Base-by-base conservation (phyloP, 2,113 vertebrate genomes). In the Holacanthus passer region DNA sequence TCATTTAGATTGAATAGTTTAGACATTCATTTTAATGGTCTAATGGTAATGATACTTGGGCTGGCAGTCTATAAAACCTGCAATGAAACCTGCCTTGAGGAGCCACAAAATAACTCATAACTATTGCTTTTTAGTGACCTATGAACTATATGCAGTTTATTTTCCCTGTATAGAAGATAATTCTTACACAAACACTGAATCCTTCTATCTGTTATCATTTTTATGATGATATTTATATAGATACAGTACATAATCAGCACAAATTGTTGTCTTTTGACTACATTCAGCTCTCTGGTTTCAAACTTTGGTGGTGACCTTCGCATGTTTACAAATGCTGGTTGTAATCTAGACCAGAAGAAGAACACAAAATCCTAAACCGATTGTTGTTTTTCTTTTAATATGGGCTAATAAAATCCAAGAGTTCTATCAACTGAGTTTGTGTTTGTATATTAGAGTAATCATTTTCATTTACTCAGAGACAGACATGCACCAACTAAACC, bases 1-100 rank as follows among this genome's bases (percentile, higher is more conserved):
- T 16, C 1, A 41, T n/a, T 55, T 37, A 12, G 3, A 22, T 37
- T 1, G 2, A 27, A 20, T 16, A 35, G 17, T 27, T 53, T 27
- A 29, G 14, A 35, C 20, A 27, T 37, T 39, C 1, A 47, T 24
- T 47, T 50, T 16, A 43, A 35, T 47, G 62, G 27, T 62, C 8
- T 35, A 20, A 35, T 45, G 17, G 20, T 31, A 16, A 67, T 47
- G 69, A 53, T 17, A n/a, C 12, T 53, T 68, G 41, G 20, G n/a
- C 19, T n/a, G 17, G 1, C 32, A 12, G 45, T 6, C 73, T 32
- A n/a, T 81, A 50, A 56, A 79, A 65, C 10, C 16, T 82, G 31
- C 39, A 63, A 16, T 73, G 39, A 68, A 86, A 72, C 37, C 24
- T 17, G 27, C 24, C 22, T 47, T 27, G 50, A 16, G 29, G 29